Evolutionary conservation across 2,113 vertebrate genomes (phyloP).

Genomic region (Indicator maculatus): DNA sequence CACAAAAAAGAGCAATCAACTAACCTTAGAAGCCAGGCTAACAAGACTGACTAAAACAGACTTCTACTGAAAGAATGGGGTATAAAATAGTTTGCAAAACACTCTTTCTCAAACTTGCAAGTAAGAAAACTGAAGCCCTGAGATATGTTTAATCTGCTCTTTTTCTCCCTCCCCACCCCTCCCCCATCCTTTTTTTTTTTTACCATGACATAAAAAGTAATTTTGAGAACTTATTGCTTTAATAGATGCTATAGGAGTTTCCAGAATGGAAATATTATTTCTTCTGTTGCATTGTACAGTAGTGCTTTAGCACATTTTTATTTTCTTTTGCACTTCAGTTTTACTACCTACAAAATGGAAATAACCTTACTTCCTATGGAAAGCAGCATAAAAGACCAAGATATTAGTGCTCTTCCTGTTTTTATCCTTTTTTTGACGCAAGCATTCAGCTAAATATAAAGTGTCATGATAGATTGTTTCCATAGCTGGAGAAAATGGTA

Average conservation of each 20-base stretch:
- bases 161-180: neutral
- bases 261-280: slow-evolving; percentile 4
- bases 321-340: neutral
- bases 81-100: neutral
- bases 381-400: neutral
- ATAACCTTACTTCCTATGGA: neutral
- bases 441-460: slow-evolving; percentile 37
- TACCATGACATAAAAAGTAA: neutral
- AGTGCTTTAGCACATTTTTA: slow-evolving; percentile 5
- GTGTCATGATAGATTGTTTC: slow-evolving; percentile 17
- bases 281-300: neutral
- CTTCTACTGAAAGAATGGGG: neutral
- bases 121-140: neutral
- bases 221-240: neutral
- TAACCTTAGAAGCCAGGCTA: neutral
- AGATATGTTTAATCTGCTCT: neutral
- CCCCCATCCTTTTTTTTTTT: neutral
- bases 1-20: neutral
- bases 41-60: neutral
- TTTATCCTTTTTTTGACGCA: slow-evolving; percentile 24
- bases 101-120: neutral
- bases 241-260: slow-evolving; percentile 1
- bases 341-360: slow-evolving; percentile 15
- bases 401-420: slow-evolving; percentile 53
- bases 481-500: slow-evolving; percentile 26